Percentiles rank a stretch among this genome's conserved stretches.
Conservation (phyloP, 2,113 vertebrate genomes). For the Sphyrna mokarran region DNA sequence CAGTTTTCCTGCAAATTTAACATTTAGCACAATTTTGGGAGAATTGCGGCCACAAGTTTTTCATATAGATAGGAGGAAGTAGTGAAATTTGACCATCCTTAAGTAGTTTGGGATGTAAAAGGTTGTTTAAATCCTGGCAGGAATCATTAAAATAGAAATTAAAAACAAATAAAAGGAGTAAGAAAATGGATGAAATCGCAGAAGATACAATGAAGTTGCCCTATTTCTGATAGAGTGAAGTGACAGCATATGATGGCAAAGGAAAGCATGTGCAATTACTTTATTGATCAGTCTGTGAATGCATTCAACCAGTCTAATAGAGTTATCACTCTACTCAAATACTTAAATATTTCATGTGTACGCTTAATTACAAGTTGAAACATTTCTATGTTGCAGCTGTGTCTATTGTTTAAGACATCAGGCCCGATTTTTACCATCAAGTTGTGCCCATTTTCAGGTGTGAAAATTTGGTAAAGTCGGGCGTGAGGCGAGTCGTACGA, state of each 20-base stretch:
- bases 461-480: too few species aligned
- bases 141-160: background rate
- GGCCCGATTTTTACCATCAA: too few species aligned
- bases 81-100: background rate
- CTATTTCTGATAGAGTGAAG: background rate
- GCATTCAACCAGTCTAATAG: background rate
- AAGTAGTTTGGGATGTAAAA: too few species aligned
- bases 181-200: background rate
- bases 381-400: background rate
- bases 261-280: background rate
- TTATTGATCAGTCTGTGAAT: background rate
- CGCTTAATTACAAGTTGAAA: background rate
- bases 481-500: too few species aligned
- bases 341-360: background rate
- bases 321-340: background rate
- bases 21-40: too few species aligned
- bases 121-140: too few species aligned
- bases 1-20: too few species aligned
- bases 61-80: background rate
- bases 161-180: background rate
- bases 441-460: too few species aligned
- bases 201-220: background rate
- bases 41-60: background rate
- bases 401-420: background rate
- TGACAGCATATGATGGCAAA: background rate